phyloP scores from a whole-genome alignment of 2,888 invertebrate species.

The Tipula vernalis region DNA sequence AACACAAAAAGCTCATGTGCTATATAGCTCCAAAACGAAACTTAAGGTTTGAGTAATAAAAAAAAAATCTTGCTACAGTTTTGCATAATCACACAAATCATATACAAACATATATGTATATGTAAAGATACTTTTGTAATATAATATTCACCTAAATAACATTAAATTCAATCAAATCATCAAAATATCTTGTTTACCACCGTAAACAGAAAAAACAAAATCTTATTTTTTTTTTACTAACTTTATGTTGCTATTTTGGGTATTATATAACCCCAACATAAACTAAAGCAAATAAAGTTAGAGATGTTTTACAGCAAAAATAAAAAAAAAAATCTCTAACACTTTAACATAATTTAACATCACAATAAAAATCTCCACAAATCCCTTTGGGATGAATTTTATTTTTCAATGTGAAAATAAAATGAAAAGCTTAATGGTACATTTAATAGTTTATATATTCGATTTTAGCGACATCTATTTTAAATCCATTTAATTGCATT shows the following conservation, averaged over 20 bases:
- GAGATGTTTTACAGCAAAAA: neutral
- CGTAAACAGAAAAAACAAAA: neutral
- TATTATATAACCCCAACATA: neutral
- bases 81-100: neutral
- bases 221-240: neutral
- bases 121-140: neutral
- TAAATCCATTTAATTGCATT: neutral
- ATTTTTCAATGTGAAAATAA: slow-evolving; percentile 4
- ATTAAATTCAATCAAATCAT: slow-evolving; percentile 4
- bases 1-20: neutral
- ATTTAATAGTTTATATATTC: neutral
- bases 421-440: neutral
- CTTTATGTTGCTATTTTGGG: neutral
- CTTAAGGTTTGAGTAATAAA: neutral
- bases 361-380: slow-evolving; percentile 9
- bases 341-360: slow-evolving; percentile 8
- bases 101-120: neutral
- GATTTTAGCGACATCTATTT: neutral
- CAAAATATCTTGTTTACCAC: neutral
- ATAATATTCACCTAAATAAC: neutral
- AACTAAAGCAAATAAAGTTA: neutral
- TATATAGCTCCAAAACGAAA: neutral
- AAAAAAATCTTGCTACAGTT: neutral
- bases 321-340: neutral
- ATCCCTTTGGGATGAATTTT: slow-evolving; percentile 7